Evolutionary conservation across 1,140 invertebrate genomes (phyloP).

Genomic region (Coenobita brevimanus): DNA sequence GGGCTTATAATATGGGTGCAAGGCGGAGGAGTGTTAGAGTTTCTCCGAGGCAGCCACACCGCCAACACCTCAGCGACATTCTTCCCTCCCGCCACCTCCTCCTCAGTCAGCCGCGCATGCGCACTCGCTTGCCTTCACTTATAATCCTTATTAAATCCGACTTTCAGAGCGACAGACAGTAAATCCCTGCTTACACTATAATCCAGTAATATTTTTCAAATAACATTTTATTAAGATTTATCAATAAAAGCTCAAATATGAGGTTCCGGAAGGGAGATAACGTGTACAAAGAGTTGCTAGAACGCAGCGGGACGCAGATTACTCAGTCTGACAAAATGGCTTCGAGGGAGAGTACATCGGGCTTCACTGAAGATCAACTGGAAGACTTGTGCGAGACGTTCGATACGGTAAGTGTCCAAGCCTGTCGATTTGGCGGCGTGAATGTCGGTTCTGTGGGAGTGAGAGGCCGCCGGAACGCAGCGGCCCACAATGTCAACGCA

Average conservation of each 20-base stretch:
- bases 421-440: not conserved
- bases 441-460: not conserved
- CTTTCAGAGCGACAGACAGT: not conserved
- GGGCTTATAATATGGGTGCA: slow-evolving; percentile 23
- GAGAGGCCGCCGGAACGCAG: not conserved
- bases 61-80: slow-evolving; percentile 13
- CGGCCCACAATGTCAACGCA: not conserved
- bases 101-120: slow-evolving; percentile 13
- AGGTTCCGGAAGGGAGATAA: slow-evolving; percentile 46
- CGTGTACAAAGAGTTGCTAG: slow-evolving; percentile 44
- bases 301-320: slow-evolving; percentile 6
- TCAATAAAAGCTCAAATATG: slow-evolving; percentile 21
- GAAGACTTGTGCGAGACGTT: slow-evolving; percentile 62
- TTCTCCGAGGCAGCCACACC: not conserved
- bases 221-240: not conserved
- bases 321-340: slow-evolving; percentile 61
- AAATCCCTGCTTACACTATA: not conserved
- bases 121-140: not conserved
- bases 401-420: slow-evolving; percentile 42
- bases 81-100: slow-evolving; percentile 12
- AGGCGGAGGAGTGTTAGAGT: slow-evolving; percentile 9
- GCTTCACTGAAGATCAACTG: slow-evolving; percentile 48
- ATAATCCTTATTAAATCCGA: not conserved
- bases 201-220: not conserved
- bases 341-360: slow-evolving; percentile 48